Evolutionary conservation across 2,888 invertebrate genomes (phyloP).

Genomic region (Nephrocerus scutellatus): DNA sequence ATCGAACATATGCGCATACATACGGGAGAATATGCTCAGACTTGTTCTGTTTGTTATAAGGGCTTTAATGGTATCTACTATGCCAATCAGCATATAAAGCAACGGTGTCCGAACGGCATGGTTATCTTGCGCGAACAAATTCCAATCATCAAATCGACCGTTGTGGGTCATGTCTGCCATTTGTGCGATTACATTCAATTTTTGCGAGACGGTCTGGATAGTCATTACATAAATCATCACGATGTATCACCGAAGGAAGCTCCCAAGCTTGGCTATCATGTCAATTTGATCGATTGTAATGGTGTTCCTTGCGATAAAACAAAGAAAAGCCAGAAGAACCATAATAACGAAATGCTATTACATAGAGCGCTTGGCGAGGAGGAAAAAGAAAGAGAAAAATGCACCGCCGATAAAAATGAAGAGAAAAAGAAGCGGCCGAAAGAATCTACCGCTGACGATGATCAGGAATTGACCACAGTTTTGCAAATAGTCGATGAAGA

Average conservation of each 20-base stretch:
- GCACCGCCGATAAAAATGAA: not conserved
- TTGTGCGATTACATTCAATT: slow-evolving; percentile 70
- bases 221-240: slow-evolving; percentile 51
- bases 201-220: slow-evolving; percentile 53
- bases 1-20: slow-evolving; percentile 67
- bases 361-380: too few species aligned
- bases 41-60: slow-evolving; percentile 55
- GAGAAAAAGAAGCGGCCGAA: not conserved
- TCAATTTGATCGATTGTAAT: slow-evolving; percentile 23
- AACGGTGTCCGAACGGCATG: slow-evolving; percentile 10
- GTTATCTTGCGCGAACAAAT: slow-evolving; percentile 10
- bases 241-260: slow-evolving; percentile 19
- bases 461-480: too few species aligned
- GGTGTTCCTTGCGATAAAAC: too few species aligned
- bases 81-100: slow-evolving; percentile 5
- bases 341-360: too few species aligned
- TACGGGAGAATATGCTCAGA: slow-evolving; percentile 68
- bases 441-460: not conserved
- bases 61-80: not conserved
- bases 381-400: too few species aligned
- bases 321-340: too few species aligned
- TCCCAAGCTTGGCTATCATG: slow-evolving; percentile 18
- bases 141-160: slow-evolving; percentile 1
- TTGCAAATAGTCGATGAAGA: too few species aligned
- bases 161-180: slow-evolving; percentile 58